A percentile compares a stretch with the other conserved stretches of the same genome.
Evolutionary conservation across 1,140 invertebrate genomes (phyloP).

Genomic region (Drosophila sucinea): DNA sequence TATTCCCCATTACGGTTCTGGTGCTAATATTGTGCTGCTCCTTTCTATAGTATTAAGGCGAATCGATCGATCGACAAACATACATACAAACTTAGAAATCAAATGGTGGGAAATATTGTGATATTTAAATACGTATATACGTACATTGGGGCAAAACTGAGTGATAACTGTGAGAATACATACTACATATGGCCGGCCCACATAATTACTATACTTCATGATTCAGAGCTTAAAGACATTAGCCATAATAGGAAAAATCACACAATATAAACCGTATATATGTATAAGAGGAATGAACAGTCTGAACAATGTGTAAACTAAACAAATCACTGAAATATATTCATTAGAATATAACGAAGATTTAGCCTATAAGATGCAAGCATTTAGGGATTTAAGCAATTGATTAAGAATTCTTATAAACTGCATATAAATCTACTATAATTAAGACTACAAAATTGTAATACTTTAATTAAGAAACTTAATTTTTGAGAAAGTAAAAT

Average conservation of each 20-base stretch:
- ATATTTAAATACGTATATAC: slow-evolving; percentile 39
- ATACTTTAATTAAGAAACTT: neutral
- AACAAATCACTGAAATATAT: slow-evolving; percentile 55
- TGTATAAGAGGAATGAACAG: slow-evolving; percentile 55
- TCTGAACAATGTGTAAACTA: slow-evolving; percentile 56
- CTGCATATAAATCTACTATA: slow-evolving; percentile 24
- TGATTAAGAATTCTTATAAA: slow-evolving; percentile 3
- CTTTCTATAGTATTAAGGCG: slow-evolving; percentile 85
- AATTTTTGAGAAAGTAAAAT: neutral
- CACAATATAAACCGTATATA: slow-evolving; percentile 39
- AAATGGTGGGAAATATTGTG: slow-evolving; percentile 49
- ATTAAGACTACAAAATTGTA: neutral
- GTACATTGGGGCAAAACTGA: slow-evolving; percentile 48
- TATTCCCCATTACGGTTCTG: slow-evolving; percentile 90
- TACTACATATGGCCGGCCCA: slow-evolving; percentile 39
- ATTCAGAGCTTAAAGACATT: slow-evolving; percentile 41
- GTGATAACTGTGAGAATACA: slow-evolving; percentile 55
- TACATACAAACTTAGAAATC: neutral
- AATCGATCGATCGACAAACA: neutral
- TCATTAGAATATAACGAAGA: slow-evolving; percentile 24
- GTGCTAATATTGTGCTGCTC: slow-evolving; percentile 90
- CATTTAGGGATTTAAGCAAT: slow-evolving; percentile 43
- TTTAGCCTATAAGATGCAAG: slow-evolving; percentile 46
- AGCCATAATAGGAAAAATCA: slow-evolving; percentile 28
- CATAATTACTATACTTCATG: neutral